Evolutionary conservation across 2,888 invertebrate genomes (phyloP), one percentile per base, ranked within the genome.

Genomic region (Erebia epiphron): DNA sequence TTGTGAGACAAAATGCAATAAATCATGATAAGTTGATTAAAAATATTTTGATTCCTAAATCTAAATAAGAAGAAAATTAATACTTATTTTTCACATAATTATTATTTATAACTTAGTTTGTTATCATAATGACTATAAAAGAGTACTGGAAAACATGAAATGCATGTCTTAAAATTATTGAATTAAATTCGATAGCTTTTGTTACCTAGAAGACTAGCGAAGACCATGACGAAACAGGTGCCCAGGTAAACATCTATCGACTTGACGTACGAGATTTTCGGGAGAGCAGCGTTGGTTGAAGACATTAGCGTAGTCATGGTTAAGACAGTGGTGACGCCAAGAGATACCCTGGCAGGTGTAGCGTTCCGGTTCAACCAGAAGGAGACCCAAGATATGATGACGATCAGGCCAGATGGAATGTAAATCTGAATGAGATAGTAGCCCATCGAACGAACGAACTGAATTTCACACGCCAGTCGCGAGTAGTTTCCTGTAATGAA

Each of bases 161-260:
- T 35, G 13, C 11, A 46, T 10, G 1, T 8, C 16, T n/a, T 16
- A 16, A 2, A 52, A 52, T 52, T 9, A 9, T 52, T 52, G 8
- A 52, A 52, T 52, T n/a, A 16, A 10, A 18, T 62, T 16, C 49
- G 9, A 62, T 21, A 49, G 46, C 62, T 62, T 61, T 49, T 73
- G 77, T 96, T 95, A 98, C 98, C 98, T 94, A 99, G 94, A 86
- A 99, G 95, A 90, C 98, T 98, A 82, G 98, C 98, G 95, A 99
- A 99, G 90, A 99, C 99, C 98, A 99, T 99, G 87, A 99, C 98
- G 97, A 99, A 99, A 95, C 98, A 98, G 87, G 98, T 98, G 87
- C 98, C 98, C 94, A 98, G 94, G 94, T 98, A 99, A 82, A 99
- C 98, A 94, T 99, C 99, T 91, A 99, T 99, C 83, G 98, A 98